phyloP scores from a whole-genome alignment of 2,797 vertebrate species.

The Microchirus variegatus region DNA sequence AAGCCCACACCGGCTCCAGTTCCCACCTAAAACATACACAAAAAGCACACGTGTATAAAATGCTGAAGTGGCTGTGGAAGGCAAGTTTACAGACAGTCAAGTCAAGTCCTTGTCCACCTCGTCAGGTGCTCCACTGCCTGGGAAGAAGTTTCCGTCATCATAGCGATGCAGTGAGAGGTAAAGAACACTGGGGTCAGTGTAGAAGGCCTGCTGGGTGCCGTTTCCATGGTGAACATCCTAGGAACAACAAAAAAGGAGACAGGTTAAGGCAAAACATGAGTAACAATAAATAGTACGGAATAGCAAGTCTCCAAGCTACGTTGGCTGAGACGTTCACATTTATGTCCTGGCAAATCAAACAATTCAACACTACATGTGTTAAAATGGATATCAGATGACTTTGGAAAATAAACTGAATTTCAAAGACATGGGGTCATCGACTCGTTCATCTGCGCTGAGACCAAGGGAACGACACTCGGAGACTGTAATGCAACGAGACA shows the following conservation, averaged over 20 bases:
- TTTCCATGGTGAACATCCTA: conserved; percentile 98
- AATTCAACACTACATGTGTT: neutral
- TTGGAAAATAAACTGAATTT: neutral
- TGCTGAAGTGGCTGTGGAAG: neutral
- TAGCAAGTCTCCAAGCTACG: no score
- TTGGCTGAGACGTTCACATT: no score
- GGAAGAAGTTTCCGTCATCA: conserved; percentile 98
- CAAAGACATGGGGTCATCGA: neutral
- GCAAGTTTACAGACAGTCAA: neutral
- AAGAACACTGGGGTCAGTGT: conserved; percentile 90
- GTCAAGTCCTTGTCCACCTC: conserved; percentile 81
- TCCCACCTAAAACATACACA: conserved; percentile 83
- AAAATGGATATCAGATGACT: neutral
- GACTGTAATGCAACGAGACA: conserved; percentile 9
- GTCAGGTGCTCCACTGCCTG: conserved; percentile 94
- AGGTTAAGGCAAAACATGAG: neutral
- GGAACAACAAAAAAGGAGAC: neutral
- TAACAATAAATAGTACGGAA: no score
- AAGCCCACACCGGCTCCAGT: conserved; percentile 90
- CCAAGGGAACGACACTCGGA: neutral
- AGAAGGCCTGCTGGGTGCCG: conserved; percentile 97
- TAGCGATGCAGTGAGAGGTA: conserved; percentile 97
- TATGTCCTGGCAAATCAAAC: neutral
- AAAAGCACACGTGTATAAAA: conserved; percentile 17
- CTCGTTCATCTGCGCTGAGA: conserved; percentile 15